Evolutionary conservation across 2,888 invertebrate species (phyloP).

Genomic region (Pseudococcus longispinus): DNA sequence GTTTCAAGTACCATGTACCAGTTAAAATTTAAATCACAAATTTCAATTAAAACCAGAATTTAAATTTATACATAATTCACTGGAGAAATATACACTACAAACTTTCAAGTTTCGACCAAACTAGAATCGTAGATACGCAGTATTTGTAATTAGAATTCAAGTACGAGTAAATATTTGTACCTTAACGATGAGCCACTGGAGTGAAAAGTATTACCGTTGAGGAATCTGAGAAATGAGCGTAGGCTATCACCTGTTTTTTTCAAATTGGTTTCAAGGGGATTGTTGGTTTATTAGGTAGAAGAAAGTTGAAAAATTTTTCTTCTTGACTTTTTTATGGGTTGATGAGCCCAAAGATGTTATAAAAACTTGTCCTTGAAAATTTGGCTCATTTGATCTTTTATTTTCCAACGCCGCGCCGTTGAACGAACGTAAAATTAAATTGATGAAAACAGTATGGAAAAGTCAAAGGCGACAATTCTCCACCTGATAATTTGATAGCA

Average conservation of each 20-base stretch:
- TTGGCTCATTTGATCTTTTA: background rate
- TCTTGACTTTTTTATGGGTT: background rate
- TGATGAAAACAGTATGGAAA: no score
- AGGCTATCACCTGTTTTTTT: background rate
- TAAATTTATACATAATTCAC: background rate
- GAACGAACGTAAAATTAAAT: no score
- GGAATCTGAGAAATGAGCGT: background rate
- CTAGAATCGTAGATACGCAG: background rate
- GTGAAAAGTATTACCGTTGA: background rate
- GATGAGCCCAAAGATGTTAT: background rate
- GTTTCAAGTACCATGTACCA: background rate
- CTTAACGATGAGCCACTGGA: background rate
- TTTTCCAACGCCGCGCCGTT: no score
- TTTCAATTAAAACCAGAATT: background rate
- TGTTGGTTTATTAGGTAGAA: background rate
- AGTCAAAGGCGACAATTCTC: no score
- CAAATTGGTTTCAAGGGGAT: background rate
- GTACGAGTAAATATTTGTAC: background rate
- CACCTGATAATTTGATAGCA: no score
- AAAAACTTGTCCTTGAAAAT: background rate
- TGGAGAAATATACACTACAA: background rate
- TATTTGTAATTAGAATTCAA: conserved; percentile 14
- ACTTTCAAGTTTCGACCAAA: background rate
- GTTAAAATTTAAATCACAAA: background rate
- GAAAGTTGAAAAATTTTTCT: background rate